Evolutionary conservation across 2,888 invertebrate species (phyloP).

Genomic region (Clunio marinus): DNA sequence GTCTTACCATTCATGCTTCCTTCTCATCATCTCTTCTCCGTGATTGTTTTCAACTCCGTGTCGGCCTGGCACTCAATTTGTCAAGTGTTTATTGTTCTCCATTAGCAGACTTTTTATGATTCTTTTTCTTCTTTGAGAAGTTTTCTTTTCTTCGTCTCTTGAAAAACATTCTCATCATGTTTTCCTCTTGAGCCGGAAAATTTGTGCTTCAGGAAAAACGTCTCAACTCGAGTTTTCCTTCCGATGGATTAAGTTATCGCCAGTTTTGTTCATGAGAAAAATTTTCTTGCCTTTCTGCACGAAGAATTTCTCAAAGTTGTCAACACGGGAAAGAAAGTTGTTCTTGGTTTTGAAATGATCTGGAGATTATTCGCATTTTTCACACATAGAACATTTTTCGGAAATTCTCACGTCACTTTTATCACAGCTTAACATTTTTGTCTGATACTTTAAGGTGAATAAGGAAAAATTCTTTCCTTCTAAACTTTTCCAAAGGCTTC

Average conservation of each 20-base stretch:
- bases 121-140: neutral
- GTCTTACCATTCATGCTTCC: neutral
- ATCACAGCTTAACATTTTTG: constrained; percentile 1
- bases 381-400: neutral
- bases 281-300: neutral
- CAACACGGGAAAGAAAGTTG: neutral
- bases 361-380: constrained; percentile 2
- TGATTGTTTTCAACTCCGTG: neutral
- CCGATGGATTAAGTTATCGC: neutral
- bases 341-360: neutral
- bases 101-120: constrained; percentile 5
- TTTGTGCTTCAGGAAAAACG: too few species aligned
- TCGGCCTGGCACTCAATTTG: constrained; percentile 1
- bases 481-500: too few species aligned
- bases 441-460: too few species aligned
- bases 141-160: neutral
- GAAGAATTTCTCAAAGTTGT: neutral
- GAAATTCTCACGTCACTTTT: neutral
- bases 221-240: too few species aligned
- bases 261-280: neutral
- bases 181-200: too few species aligned
- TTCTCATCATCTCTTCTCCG: neutral
- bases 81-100: constrained; percentile 7
- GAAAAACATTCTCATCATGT: neutral
- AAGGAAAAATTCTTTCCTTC: too few species aligned